Percentiles rank a stretch among this genome's conserved stretches.
Conservation (phyloP, 2,113 vertebrate genomes). For the Hydrolagus affinis region DNA sequence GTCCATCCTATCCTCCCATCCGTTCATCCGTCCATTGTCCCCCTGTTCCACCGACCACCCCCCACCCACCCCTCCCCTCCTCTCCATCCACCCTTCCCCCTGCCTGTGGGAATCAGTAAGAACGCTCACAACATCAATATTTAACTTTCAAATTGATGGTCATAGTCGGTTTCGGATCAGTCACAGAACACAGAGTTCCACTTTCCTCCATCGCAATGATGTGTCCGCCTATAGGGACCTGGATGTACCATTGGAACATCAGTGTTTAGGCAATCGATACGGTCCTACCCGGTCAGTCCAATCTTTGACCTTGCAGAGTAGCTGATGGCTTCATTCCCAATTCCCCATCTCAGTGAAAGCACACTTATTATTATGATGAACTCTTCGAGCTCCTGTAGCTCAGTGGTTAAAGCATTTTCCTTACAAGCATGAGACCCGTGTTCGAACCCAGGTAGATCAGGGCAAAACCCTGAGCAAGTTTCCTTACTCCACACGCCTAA, state of each 20-base stretch:
- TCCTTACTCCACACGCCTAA: too few relatives aligned
- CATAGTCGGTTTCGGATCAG: not conserved
- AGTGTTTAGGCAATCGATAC: not conserved
- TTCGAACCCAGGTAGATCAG: too few relatives aligned
- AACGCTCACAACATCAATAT: conserved; percentile 16
- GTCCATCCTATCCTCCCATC: too few relatives aligned
- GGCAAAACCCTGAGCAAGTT: too few relatives aligned
- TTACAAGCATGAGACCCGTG: too few relatives aligned
- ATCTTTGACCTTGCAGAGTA: not conserved
- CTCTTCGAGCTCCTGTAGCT: too few relatives aligned
- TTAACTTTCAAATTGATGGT: conserved; percentile 1
- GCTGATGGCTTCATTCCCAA: not conserved
- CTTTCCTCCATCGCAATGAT: not conserved
- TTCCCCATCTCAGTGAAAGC: not conserved
- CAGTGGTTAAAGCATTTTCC: too few relatives aligned
- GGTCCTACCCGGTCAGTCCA: not conserved
- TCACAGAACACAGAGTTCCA: conserved; percentile 16
- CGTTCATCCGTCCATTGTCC: too few relatives aligned
- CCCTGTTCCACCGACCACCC: too few relatives aligned
- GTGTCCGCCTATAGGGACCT: not conserved
- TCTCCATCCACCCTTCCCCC: not conserved
- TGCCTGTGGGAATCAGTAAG: not conserved
- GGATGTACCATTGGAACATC: not conserved
- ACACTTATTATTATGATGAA: too few relatives aligned
- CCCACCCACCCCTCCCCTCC: too few relatives aligned